phyloP scores from a whole-genome alignment of 2,888 invertebrate species.

The Parnassius smintheus region DNA sequence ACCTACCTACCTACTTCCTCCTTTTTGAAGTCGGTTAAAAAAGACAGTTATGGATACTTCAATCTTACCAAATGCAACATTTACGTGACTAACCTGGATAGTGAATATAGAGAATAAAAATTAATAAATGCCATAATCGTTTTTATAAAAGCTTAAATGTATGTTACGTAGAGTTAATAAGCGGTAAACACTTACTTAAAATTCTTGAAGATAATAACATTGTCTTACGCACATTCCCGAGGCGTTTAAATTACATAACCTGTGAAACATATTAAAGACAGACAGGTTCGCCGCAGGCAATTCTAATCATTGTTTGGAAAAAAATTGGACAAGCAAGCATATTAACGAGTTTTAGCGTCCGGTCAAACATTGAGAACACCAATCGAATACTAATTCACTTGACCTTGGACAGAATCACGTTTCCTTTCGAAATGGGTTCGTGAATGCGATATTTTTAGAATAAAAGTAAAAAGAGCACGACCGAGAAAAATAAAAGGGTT shows the following conservation, averaged over 20 bases:
- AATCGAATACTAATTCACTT: slow-evolving; percentile 75
- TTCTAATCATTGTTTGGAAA: slow-evolving; percentile 69
- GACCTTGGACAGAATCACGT: slow-evolving; percentile 78
- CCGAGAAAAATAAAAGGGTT: slow-evolving; percentile 74
- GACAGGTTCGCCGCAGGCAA: slow-evolving; percentile 42
- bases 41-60: too few relatives aligned
- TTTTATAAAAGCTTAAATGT: too few relatives aligned
- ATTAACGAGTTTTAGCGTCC: slow-evolving; percentile 75
- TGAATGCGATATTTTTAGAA: slow-evolving; percentile 79
- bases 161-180: too few relatives aligned
- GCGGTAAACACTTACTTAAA: not conserved
- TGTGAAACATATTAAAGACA: slow-evolving; percentile 34
- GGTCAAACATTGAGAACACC: slow-evolving; percentile 72
- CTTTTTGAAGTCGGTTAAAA: too few relatives aligned
- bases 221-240: slow-evolving; percentile 25
- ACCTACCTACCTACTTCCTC: too few relatives aligned
- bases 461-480: slow-evolving; percentile 73
- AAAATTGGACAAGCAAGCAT: slow-evolving; percentile 56
- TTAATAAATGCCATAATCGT: too few relatives aligned
- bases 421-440: slow-evolving; percentile 80
- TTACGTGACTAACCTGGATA: too few relatives aligned
- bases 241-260: slow-evolving; percentile 37
- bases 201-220: not conserved
- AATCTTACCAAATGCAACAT: too few relatives aligned
- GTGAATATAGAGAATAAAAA: too few relatives aligned